Base-by-base conservation (phyloP, 2,113 vertebrate species). In the Pomatorhinus ruficollis region DNA sequence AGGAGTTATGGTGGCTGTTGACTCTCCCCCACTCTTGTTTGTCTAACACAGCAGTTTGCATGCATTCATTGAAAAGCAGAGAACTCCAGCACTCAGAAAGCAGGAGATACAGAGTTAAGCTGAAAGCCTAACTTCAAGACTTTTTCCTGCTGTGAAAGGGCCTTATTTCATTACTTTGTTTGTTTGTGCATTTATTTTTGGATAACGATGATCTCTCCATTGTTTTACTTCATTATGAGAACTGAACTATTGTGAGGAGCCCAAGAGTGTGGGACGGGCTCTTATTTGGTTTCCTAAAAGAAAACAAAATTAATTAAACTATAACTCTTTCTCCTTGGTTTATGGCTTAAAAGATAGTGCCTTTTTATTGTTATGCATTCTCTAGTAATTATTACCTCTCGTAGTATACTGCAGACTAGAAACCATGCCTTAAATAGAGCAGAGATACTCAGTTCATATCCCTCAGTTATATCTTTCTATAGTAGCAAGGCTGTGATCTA, bases 151-250 rank as follows among this genome's bases (percentile, higher is more conserved):
- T 96, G 82, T 70, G 85, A 93, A 44, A 16, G 35, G 28, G 13
- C 68, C 94, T 96, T 95, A 85, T 94, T 95, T 95, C 63, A 93
- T 93, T 96, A 94, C 12, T 76, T 85, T 88, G 60, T 87, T 91
- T 95, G 77, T 87, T 95, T 89, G 90, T 74, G 60, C 52, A 59
- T 95, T 96, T 96, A 96, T 96, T 97, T 97, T 95, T 95, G 82
- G 92, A 88, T 57, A 90, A 79, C 76, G 75, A 96, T 93, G 92
- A 95, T 52, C 71, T 83, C 35, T 83, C 92, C 59, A 90, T 95
- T 96, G 94, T 96, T 91, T 83, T 66, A 88, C 35, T 95, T 92
- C 52, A 83, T 94, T 95, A 93, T 74, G 54, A 86, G 88, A 90
- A 83, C 63, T 25, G 57, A 91, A 44, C 75, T 80, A 80, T 94